Conservation (phyloP, 2,888 invertebrate genomes). For the Euzophera pinguis region DNA sequence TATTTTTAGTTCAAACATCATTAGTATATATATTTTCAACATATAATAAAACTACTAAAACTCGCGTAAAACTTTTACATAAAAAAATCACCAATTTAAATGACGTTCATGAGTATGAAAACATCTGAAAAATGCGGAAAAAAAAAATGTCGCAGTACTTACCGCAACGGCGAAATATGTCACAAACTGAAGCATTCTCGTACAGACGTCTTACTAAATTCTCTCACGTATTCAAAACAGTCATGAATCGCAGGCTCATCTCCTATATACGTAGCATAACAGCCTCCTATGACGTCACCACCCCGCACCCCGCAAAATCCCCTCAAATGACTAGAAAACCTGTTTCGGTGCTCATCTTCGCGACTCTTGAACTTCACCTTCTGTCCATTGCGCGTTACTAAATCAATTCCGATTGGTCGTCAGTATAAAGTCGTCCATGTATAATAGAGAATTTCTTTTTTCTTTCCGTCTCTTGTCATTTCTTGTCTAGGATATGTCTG, state of each 20-base stretch:
- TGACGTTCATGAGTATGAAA: no score
- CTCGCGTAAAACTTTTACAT: no score
- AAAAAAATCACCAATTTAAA: no score
- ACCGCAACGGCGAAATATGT: constrained; percentile 52
- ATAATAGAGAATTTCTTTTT: background rate
- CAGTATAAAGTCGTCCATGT: background rate
- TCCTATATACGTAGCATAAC: constrained; percentile 60
- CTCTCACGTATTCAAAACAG: constrained; percentile 52
- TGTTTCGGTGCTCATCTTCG: constrained; percentile 56
- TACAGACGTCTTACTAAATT: constrained; percentile 41
- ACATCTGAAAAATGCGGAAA: background rate
- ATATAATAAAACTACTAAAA: no score
- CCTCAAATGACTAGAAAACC: constrained; percentile 35
- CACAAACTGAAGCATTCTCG: constrained; percentile 56
- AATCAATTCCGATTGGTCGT: background rate
- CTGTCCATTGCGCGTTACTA: constrained; percentile 13
- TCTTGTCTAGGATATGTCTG: constrained; percentile 18
- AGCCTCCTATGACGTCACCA: constrained; percentile 68
- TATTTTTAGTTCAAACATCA: no score
- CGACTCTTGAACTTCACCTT: constrained; percentile 50
- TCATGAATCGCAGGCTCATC: constrained; percentile 54
- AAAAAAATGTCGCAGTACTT: constrained; percentile 30
- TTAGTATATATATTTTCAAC: no score
- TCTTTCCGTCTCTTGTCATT: background rate
- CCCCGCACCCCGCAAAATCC: constrained; percentile 23